Percentiles rank a stretch among this genome's conserved stretches.
phyloP scores from a whole-genome alignment of 2,113 vertebrate species.

The Oryzias curvinotus region DNA sequence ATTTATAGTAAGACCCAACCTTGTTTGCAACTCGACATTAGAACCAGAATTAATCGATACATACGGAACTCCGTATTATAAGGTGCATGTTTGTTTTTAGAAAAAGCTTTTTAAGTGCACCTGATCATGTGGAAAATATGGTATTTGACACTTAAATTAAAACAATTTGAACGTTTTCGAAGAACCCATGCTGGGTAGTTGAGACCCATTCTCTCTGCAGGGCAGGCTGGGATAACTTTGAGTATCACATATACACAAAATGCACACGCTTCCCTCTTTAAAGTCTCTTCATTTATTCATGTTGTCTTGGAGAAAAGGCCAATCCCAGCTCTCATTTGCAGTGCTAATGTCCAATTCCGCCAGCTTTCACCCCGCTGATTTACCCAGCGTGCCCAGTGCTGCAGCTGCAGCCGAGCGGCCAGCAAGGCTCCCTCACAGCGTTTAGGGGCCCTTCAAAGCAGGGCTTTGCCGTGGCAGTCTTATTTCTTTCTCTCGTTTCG shows the following conservation, averaged over 20 bases:
- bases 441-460: conserved; percentile 97
- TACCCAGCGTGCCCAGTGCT: conserved; percentile 87
- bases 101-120: no score
- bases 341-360: conserved; percentile 99
- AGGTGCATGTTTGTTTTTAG: no score
- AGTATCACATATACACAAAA: conserved; percentile 25
- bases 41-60: no score
- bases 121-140: no score
- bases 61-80: no score
- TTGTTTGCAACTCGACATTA: no score
- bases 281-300: conserved; percentile 79
- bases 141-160: no score
- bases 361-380: conserved; percentile 97
- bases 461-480: conserved; percentile 91
- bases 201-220: not conserved
- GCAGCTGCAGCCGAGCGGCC: conserved; percentile 77
- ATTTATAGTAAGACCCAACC: no score
- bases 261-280: conserved; percentile 37
- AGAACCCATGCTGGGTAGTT: not conserved
- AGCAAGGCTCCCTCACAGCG: conserved; percentile 76
- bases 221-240: conserved; percentile 2
- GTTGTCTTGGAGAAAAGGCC: conserved; percentile 80
- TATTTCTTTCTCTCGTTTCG: conserved; percentile 99
- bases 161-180: not conserved
- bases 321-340: conserved; percentile 98